Conservation (phyloP, 2,797 vertebrate species). For the Phrynocephalus forsythii region DNA sequence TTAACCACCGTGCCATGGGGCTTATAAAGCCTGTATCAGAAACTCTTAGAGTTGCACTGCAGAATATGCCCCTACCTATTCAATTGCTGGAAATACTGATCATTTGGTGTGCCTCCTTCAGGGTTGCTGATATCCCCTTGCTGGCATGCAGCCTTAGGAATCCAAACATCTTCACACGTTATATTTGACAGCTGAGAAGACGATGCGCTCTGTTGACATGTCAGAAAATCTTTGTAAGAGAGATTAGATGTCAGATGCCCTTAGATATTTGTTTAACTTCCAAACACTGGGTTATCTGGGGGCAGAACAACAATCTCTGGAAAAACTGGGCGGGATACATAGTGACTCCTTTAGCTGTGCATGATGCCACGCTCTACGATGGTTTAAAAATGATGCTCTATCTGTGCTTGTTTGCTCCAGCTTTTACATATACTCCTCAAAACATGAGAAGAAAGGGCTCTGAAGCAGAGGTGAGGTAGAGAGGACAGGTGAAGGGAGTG, state of each 20-base stretch:
- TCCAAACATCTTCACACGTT: slow-evolving; percentile 68
- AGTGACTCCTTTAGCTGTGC: no score
- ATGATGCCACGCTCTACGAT: no score
- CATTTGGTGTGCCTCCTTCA: slow-evolving; percentile 41
- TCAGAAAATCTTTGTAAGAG: neutral
- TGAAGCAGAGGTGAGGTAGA: no score
- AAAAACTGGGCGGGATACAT: no score
- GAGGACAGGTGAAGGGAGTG: no score
- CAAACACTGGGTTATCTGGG: neutral
- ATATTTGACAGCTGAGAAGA: slow-evolving; percentile 75
- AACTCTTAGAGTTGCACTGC: neutral
- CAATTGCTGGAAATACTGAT: slow-evolving; percentile 52
- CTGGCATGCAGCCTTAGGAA: slow-evolving; percentile 48
- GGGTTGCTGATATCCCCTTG: slow-evolving; percentile 54
- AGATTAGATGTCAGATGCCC: neutral
- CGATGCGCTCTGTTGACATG: slow-evolving; percentile 67
- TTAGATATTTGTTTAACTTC: neutral
- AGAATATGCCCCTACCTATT: slow-evolving; percentile 68
- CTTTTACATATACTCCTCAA: no score
- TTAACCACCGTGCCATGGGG: no score
- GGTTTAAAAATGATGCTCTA: no score
- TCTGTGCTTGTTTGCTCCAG: no score
- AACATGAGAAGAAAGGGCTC: no score
- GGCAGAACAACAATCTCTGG: no score
- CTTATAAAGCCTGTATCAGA: neutral